A percentile compares a stretch with the other conserved stretches of the same genome.
phyloP scores from a whole-genome alignment of 2,113 vertebrate species.

The Antechinus stuartii region DNA sequence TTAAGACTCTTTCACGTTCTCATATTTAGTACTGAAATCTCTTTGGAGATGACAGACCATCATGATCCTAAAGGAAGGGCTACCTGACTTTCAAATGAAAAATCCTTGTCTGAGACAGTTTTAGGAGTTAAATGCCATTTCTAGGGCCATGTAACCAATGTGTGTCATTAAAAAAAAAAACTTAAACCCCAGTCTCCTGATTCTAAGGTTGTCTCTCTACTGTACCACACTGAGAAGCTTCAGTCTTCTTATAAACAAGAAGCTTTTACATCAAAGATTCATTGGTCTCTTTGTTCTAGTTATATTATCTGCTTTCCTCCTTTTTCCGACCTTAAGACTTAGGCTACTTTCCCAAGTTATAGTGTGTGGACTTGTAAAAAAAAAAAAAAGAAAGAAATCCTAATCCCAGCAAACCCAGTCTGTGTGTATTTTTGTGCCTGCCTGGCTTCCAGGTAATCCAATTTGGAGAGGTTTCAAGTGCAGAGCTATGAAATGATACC shows the following conservation, averaged over 20 bases:
- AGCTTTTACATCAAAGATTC: background rate
- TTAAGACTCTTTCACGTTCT: background rate
- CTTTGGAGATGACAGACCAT: rapidly evolving
- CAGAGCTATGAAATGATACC: background rate
- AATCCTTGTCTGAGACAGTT: background rate
- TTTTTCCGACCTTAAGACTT: background rate
- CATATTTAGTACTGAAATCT: no score
- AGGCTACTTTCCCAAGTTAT: background rate
- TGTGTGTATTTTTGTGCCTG: background rate
- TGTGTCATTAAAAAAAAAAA: background rate
- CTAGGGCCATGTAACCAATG: background rate
- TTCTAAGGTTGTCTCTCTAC: background rate
- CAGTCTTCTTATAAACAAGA: background rate
- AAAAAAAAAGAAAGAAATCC: background rate
- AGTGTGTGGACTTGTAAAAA: background rate
- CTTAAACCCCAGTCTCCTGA: background rate
- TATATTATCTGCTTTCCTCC: background rate
- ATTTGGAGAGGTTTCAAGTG: background rate
- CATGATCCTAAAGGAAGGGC: background rate
- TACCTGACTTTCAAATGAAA: background rate
- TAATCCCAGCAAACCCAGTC: background rate
- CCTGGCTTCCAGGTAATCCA: background rate
- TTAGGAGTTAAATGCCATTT: background rate
- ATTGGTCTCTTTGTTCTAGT: background rate
- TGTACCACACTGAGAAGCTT: background rate